Conservation (phyloP, 2,113 vertebrate species). For the Tupaia chinensis region DNA sequence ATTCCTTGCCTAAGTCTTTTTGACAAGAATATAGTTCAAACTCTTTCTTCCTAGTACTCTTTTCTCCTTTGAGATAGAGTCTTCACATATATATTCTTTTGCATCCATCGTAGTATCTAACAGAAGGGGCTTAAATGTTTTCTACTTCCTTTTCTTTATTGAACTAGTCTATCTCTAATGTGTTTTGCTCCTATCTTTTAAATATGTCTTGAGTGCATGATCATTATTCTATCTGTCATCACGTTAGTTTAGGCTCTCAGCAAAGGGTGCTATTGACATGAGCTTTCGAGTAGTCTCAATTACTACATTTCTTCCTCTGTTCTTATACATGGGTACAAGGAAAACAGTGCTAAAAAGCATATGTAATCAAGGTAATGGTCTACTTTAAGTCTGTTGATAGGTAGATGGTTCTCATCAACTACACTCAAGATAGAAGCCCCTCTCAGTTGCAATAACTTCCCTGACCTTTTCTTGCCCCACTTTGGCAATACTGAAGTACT, state of each 20-base stretch:
- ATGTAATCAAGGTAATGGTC: not conserved
- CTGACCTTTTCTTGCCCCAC: not conserved
- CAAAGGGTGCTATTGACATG: not conserved
- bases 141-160: not conserved
- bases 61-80: not conserved
- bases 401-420: not conserved
- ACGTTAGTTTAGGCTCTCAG: not conserved
- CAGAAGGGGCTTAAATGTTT: not conserved
- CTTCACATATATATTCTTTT: not conserved
- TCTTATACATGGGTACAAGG: not conserved
- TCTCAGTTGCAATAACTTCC: not conserved
- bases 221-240: not conserved
- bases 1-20: not conserved
- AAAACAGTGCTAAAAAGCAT: not conserved
- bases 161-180: not conserved
- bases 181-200: not conserved
- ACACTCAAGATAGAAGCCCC: not conserved
- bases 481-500: rapidly evolving
- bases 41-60: not conserved
- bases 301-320: no score
- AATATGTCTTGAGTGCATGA: not conserved
- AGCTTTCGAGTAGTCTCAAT: not conserved
- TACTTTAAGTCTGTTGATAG: not conserved
- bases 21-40: not conserved
- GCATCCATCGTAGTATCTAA: not conserved